Base-by-base conservation (phyloP, 2,113 vertebrate species). In the Myrmophylax atrothorax region DNA sequence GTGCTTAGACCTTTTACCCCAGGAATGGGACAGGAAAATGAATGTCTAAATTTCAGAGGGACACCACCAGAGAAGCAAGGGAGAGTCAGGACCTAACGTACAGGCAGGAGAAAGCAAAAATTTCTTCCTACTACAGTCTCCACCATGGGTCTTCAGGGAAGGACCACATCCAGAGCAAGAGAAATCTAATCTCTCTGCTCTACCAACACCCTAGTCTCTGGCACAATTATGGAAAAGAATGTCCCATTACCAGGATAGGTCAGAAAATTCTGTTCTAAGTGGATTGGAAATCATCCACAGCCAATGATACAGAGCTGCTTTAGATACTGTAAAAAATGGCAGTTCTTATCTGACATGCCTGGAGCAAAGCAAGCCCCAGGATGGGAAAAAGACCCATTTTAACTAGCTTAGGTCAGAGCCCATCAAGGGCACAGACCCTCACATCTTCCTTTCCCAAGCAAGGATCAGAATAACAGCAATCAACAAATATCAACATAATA, bases 401-500 rank as follows among this genome's bases (percentile, higher is more conserved):
- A 80, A 90, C 53, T 38, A 26, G 14, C 42, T 81, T 44, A 78
- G 44, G 49, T 84, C 38, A 87, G 84, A 67, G 38, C 50, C 33
- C 60, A 70, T 23, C 47, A 67, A 70, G 69, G 72, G 24, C 68
- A 84, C 52, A 70, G 47, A 77, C 24, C 17, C 6, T 40, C 73
- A 63, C 19, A 88, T 66, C 56, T 44, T 68, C 56, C n/a, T n/a
- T 81, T 81, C 29, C 64, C 26, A 81, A 79, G 13, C 22, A 95
- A 63, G 8, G 18, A 62, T 56, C 59, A 86, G 46, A 88, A 63
- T 47, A 84, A 87, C 33, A 56, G 29, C 64, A 72, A 72, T 26
- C 28, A 90, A 92, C 50, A 96, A 94, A 86, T 80, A 92, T 18
- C 94, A 95, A 89, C 73, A 63, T 72, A 93, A 96, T 89, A 94